A percentile compares a stretch with the other conserved stretches of the same genome.
Evolutionary conservation across 2,797 vertebrate species (phyloP).

Genomic region (Acanthopagrus latus): DNA sequence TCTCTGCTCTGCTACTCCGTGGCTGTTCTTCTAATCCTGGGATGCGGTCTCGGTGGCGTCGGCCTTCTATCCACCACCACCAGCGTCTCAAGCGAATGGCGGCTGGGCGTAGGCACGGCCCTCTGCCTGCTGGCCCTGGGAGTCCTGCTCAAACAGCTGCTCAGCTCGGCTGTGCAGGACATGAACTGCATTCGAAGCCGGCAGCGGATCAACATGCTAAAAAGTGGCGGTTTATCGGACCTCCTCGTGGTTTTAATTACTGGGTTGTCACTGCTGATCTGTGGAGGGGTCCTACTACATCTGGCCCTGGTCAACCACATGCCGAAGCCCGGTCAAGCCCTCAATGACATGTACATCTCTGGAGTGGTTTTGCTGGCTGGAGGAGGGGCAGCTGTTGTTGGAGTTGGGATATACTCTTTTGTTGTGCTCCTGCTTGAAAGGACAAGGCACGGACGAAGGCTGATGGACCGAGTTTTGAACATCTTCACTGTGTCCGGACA

Average conservation of each 20-base stretch:
- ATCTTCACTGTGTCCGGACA: constrained; percentile 94
- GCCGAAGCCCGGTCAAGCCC: constrained; percentile 87
- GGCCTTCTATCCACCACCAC: constrained; percentile 95
- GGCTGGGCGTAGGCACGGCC: constrained; percentile 90
- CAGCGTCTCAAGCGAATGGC: constrained; percentile 96
- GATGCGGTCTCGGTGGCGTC: constrained; percentile 93
- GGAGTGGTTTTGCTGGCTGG: constrained; percentile 90
- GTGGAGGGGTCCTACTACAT: constrained; percentile 89
- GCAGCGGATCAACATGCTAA: constrained; percentile 91
- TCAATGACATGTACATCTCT: constrained; percentile 94
- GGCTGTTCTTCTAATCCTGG: constrained; percentile 91
- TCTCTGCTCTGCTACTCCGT: constrained; percentile 93
- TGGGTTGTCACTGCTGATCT: constrained; percentile 89
- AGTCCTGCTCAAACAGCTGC: constrained; percentile 95
- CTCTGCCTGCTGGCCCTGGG: constrained; percentile 94
- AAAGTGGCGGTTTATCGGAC: constrained; percentile 93
- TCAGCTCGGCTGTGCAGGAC: constrained; percentile 98
- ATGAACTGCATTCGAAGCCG: constrained; percentile 97
- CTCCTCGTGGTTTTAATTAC: constrained; percentile 91
- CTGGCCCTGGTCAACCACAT: constrained; percentile 89
- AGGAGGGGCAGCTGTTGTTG: constrained; percentile 87
- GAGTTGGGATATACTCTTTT: constrained; percentile 77
- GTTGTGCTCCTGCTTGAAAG: constrained; percentile 80
- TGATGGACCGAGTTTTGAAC: constrained; percentile 80
- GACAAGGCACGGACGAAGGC: constrained; percentile 77